These are phyloP conservation scores for Sebastiscus tertius DNA, from an alignment of 2,797 vertebrate genomes.

Conservation along the genomic window DNA sequence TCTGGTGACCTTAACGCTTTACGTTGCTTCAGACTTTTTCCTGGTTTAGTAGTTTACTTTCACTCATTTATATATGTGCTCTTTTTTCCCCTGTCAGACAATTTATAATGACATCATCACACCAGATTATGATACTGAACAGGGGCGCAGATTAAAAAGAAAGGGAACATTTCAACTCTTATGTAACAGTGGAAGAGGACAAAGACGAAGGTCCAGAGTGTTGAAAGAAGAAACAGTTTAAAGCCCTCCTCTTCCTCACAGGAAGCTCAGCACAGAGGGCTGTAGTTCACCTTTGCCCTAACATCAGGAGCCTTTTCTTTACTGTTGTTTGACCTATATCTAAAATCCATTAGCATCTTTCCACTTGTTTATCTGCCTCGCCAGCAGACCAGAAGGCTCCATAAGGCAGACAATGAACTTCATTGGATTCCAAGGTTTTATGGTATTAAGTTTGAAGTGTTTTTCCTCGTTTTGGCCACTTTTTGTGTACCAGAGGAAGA, in stretches of 20 bases:
- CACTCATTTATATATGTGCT: neutral
- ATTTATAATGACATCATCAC: neutral
- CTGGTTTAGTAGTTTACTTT: neutral
- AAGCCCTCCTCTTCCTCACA: constrained; percentile 55
- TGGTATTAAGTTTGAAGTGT: constrained; percentile 46
- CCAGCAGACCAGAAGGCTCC: constrained; percentile 18
- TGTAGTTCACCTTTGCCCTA: constrained; percentile 30
- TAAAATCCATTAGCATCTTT: constrained; percentile 52
- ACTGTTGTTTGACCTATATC: constrained; percentile 31
- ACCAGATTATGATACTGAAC: neutral
- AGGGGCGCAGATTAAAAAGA: constrained; percentile 1
- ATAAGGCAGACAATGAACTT: constrained; percentile 33
- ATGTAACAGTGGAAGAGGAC: neutral
- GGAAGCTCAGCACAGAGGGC: constrained; percentile 43
- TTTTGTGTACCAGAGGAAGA: constrained; percentile 70
- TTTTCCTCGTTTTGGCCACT: constrained; percentile 48
- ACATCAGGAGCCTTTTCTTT: neutral
- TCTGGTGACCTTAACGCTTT: neutral
- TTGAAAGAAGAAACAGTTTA: constrained; percentile 21
- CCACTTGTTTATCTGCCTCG: constrained; percentile 44
- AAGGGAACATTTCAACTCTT: neutral
- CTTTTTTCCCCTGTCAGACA: neutral
- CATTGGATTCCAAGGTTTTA: constrained; percentile 50
- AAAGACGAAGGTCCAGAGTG: neutral
- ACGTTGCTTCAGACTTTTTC: neutral